These are phyloP conservation scores for Priocnemis perturbator DNA, from an alignment of 2,888 invertebrate species.

Conservation along the genomic window DNA sequence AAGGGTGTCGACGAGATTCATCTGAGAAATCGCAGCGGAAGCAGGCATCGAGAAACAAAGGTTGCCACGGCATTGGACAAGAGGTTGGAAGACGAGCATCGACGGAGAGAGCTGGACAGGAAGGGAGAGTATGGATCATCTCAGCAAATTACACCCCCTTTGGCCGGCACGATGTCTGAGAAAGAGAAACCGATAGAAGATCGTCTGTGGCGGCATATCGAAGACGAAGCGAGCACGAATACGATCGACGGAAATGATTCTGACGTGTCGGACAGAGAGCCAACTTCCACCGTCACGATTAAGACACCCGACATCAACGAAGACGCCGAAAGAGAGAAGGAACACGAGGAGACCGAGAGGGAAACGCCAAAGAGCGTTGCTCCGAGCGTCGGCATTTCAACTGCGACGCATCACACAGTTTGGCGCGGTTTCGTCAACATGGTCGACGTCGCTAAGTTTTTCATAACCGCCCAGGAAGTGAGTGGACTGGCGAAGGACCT, in stretches of 20 bases:
- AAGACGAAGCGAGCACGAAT: slow-evolving; percentile 70
- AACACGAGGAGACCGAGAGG: slow-evolving; percentile 41
- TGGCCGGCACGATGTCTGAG: background rate
- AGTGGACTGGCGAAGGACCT: slow-evolving; percentile 80
- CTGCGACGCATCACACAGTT: slow-evolving; percentile 72
- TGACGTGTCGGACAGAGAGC: slow-evolving; percentile 82
- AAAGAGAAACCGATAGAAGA: slow-evolving; percentile 75
- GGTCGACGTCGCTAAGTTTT: slow-evolving; percentile 93
- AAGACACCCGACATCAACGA: slow-evolving; percentile 77
- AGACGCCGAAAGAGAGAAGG: slow-evolving; percentile 59
- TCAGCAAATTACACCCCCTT: slow-evolving; percentile 1
- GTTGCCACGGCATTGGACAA: slow-evolving; percentile 29
- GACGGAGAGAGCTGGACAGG: slow-evolving; percentile 44
- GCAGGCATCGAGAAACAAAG: slow-evolving; percentile 30
- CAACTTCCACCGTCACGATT: slow-evolving; percentile 86
- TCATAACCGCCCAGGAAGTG: slow-evolving; percentile 88
- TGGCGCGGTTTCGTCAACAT: slow-evolving; percentile 93
- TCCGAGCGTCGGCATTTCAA: no score
- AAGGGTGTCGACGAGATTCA: slow-evolving; percentile 53
- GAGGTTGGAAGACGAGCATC: slow-evolving; percentile 51
- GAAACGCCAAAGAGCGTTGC: slow-evolving; percentile 29
- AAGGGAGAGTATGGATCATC: slow-evolving; percentile 42
- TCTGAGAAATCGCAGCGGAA: slow-evolving; percentile 44
- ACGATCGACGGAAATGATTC: slow-evolving; percentile 71
- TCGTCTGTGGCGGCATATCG: slow-evolving; percentile 77